Conservation (phyloP, 2,113 vertebrate species). For the Rhynchomys soricoides region DNA sequence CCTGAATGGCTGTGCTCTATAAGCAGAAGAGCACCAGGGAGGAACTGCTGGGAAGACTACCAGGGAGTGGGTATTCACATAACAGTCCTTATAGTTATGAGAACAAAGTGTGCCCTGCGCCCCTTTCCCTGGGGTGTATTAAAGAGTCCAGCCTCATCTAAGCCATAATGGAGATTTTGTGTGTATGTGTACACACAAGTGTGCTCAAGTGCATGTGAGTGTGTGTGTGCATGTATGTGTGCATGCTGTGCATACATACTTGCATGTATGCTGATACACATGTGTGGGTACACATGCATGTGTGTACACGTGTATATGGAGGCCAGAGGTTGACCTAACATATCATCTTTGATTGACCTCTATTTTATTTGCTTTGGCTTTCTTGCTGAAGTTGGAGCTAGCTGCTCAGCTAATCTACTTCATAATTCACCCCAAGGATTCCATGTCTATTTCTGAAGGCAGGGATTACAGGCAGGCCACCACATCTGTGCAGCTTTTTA, state of each 20-base stretch:
- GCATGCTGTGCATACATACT: not conserved
- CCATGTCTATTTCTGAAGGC: no score
- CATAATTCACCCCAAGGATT: not conserved
- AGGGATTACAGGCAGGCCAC: no score
- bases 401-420: no score
- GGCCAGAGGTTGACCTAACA: not conserved
- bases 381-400: not conserved
- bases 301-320: not conserved
- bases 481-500: not conserved
- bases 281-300: no score
- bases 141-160: not conserved
- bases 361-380: not conserved
- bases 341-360: not conserved
- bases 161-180: not conserved
- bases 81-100: not conserved
- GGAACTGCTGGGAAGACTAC: not conserved
- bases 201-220: not conserved
- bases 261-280: not conserved
- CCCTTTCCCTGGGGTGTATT: not conserved
- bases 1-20: not conserved
- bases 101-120: not conserved
- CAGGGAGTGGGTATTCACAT: no score
- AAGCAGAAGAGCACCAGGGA: accelerated
- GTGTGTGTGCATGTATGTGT: not conserved
- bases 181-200: no score